phyloP scores from a whole-genome alignment of 2,113 vertebrate genomes.

The Ceyx margarethae region DNA sequence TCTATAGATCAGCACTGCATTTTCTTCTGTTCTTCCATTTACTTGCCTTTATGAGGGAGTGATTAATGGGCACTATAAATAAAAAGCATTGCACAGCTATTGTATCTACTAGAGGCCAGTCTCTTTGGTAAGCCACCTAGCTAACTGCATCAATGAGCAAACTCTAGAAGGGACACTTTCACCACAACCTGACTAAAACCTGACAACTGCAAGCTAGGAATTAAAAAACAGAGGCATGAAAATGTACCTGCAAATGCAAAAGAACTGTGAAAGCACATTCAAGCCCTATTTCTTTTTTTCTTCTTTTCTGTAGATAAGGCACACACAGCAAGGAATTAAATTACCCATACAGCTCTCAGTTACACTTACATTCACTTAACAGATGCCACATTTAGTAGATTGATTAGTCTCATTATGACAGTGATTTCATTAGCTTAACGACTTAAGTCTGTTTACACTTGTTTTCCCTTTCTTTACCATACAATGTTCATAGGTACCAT shows the following conservation, averaged over 20 bases:
- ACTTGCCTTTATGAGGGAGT: neutral
- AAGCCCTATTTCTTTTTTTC: neutral
- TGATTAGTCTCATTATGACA: slow-evolving; percentile 27
- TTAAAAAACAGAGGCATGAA: neutral
- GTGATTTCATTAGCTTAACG: slow-evolving; percentile 51
- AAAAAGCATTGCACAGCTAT: neutral
- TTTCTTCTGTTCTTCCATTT: neutral
- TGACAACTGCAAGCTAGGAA: neutral
- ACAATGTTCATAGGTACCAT: neutral
- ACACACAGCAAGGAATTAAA: neutral
- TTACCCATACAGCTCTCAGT: neutral
- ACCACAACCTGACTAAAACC: neutral
- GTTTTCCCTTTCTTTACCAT: slow-evolving; percentile 8
- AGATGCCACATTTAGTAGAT: neutral
- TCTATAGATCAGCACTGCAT: neutral
- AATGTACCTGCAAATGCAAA: neutral
- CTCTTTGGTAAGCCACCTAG: neutral
- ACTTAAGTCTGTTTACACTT: neutral
- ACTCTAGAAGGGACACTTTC: neutral
- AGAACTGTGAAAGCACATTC: neutral
- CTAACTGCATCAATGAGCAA: neutral
- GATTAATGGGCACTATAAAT: neutral
- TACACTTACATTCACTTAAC: neutral
- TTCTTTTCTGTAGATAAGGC: neutral
- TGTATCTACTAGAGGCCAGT: neutral